Evolutionary conservation across 2,797 vertebrate species (phyloP).

Genomic region (Poeciliopsis infans): DNA sequence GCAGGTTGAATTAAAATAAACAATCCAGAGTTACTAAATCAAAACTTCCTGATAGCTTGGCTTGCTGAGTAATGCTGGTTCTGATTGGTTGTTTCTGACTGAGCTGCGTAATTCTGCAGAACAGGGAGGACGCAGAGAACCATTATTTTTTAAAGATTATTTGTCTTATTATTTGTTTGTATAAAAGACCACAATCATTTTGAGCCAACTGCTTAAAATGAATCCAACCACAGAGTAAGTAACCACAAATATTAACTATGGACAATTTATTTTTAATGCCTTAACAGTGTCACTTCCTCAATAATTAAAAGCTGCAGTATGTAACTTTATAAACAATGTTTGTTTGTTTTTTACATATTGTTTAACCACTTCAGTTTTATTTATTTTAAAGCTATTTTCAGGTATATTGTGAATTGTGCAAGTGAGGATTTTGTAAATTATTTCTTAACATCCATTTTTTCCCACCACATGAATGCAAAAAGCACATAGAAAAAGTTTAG

Average conservation of each 20-base stretch:
- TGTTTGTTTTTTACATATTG: no score
- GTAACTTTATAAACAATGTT: not conserved
- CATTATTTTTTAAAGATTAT: no score
- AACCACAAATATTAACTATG: not conserved
- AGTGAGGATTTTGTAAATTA: no score
- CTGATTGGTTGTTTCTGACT: no score
- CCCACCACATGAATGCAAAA: constrained; percentile 3
- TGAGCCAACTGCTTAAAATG: not conserved
- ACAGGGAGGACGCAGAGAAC: no score
- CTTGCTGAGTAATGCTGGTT: no score
- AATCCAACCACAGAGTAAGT: not conserved
- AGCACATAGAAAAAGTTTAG: constrained; percentile 3
- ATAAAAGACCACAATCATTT: constrained; percentile 8
- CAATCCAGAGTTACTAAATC: no score
- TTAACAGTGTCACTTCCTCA: not conserved
- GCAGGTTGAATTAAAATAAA: no score
- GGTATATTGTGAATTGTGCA: not conserved
- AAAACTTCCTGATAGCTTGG: no score
- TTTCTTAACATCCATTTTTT: no score
- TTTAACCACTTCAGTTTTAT: not conserved
- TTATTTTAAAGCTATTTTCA: not conserved
- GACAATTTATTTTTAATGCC: not conserved
- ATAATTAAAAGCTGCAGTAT: not conserved
- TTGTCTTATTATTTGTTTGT: not conserved
- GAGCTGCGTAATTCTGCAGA: not conserved